phyloP scores from a whole-genome alignment of 30 jellyfish, hydroid and myxozoan species.

The Hydra vulgaris region DNA sequence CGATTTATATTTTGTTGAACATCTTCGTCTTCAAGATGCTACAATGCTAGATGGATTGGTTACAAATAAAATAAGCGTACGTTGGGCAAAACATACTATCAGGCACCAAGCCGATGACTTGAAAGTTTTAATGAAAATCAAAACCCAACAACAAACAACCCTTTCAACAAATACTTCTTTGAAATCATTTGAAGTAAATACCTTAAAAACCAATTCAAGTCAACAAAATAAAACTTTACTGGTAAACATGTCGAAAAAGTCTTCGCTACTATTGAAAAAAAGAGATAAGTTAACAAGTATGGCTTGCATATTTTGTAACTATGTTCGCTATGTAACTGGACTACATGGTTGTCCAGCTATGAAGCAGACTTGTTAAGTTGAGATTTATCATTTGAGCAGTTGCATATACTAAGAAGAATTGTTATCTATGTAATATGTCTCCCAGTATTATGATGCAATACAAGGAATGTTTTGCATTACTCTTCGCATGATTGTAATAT shows the following conservation, averaged over 20 bases:
- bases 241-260: neutral
- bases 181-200: neutral
- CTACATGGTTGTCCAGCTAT: constrained; percentile 64
- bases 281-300: constrained; percentile 28
- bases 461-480: no score
- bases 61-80: constrained; percentile 49
- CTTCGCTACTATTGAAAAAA: constrained; percentile 21
- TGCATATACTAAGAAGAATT: no score
- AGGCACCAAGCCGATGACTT: constrained; percentile 47
- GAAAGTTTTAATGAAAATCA: constrained; percentile 24
- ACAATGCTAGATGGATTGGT: constrained; percentile 69
- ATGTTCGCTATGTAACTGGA: constrained; percentile 56
- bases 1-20: constrained; percentile 65
- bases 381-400: no score
- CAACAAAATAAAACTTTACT: neutral
- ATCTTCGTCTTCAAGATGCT: constrained; percentile 71
- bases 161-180: neutral
- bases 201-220: neutral
- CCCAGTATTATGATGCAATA: no score
- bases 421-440: neutral
- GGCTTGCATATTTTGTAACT: constrained; percentile 65
- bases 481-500: no score
- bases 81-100: constrained; percentile 85
- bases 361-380: constrained; percentile 14
- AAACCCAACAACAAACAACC: neutral